Conservation (phyloP, 2,113 vertebrate genomes). For the Balaeniceps rex region DNA sequence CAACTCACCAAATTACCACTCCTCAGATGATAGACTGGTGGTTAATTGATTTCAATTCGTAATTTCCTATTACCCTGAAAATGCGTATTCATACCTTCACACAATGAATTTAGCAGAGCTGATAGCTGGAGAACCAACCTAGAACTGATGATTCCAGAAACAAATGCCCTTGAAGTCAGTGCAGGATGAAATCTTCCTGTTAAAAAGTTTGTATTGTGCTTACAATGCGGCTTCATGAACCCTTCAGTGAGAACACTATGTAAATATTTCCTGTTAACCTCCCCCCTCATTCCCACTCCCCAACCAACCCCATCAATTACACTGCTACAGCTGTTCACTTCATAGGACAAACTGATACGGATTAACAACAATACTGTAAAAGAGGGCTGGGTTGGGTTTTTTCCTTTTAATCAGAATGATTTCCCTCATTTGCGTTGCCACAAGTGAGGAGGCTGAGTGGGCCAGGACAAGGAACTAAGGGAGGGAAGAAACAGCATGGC, state of each 20-base stretch:
- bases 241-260: background rate
- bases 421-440: background rate
- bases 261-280: background rate
- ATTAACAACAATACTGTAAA: background rate
- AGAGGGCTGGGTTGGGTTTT: background rate
- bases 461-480: background rate
- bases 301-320: background rate
- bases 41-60: background rate
- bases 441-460: background rate
- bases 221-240: background rate
- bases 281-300: background rate
- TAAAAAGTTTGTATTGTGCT: background rate
- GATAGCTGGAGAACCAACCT: background rate
- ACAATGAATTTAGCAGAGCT: background rate
- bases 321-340: background rate
- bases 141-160: background rate
- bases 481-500: background rate
- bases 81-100: background rate
- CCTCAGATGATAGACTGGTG: background rate
- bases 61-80: background rate
- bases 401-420: background rate
- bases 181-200: background rate
- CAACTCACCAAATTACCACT: background rate
- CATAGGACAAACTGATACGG: background rate
- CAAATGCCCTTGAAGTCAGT: background rate